These are phyloP conservation scores for Agrochola macilenta DNA, from an alignment of 2,888 invertebrate genomes.

Conservation along the genomic window DNA sequence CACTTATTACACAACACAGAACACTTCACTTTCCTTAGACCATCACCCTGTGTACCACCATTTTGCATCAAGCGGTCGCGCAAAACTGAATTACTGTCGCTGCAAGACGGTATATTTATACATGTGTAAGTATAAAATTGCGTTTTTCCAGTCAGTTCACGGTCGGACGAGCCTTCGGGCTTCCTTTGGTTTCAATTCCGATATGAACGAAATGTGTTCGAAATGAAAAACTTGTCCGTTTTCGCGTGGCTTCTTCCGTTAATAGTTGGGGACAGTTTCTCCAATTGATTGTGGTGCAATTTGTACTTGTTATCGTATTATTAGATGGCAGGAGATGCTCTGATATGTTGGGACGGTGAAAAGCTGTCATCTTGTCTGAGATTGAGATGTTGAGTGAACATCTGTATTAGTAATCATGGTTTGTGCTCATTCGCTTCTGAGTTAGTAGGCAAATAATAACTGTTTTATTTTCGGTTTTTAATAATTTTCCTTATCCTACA, in stretches of 20 bases:
- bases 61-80: constrained; percentile 89
- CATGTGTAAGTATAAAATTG: constrained; percentile 86
- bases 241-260: constrained; percentile 84
- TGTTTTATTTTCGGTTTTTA: background rate
- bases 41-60: constrained; percentile 81
- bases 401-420: constrained; percentile 42
- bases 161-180: constrained; percentile 82
- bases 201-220: constrained; percentile 81
- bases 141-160: constrained; percentile 87
- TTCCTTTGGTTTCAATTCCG: constrained; percentile 82
- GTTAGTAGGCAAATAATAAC: background rate
- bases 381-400: constrained; percentile 55
- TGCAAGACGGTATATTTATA: constrained; percentile 88
- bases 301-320: constrained; percentile 76
- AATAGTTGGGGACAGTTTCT: constrained; percentile 78
- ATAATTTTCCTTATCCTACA: accelerated
- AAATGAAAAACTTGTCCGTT: constrained; percentile 78
- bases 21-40: constrained; percentile 83
- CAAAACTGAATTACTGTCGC: constrained; percentile 88
- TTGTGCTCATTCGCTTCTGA: constrained; percentile 5
- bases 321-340: constrained; percentile 74
- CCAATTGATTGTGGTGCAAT: constrained; percentile 78
- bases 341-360: constrained; percentile 53
- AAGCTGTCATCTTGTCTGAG: constrained; percentile 57
- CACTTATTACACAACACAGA: constrained; percentile 76